Percentiles rank a stretch among this genome's conserved stretches.
These are phyloP conservation scores for Lagodon rhomboides DNA, from an alignment of 2,797 vertebrate genomes.

Conservation along the genomic window DNA sequence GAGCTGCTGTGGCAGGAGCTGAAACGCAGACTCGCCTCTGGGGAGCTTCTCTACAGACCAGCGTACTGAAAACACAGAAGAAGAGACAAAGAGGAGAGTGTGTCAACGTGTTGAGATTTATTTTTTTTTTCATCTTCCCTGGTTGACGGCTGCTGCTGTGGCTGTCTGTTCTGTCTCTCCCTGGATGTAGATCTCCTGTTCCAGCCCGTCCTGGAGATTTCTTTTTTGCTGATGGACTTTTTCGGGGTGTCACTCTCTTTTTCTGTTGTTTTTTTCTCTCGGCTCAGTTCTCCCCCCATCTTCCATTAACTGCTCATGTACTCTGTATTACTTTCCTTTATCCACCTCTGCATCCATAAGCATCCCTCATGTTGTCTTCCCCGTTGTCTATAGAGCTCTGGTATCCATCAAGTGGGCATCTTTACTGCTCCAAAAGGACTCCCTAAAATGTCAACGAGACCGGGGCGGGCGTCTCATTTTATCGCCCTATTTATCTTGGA, in stretches of 20 bases:
- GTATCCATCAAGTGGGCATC: slow-evolving; percentile 80
- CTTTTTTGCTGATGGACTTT: slow-evolving; percentile 37
- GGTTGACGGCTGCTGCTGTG: slow-evolving; percentile 52
- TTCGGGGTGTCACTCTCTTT: slow-evolving; percentile 36
- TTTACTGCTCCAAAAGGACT: slow-evolving; percentile 83
- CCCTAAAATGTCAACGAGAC: slow-evolving; percentile 81
- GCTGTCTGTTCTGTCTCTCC: slow-evolving; percentile 44
- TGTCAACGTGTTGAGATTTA: slow-evolving; percentile 30
- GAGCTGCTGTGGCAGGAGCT: slow-evolving; percentile 92
- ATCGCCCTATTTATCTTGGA: slow-evolving; percentile 74
- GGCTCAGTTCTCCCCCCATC: slow-evolving; percentile 12
- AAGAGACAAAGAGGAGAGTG: slow-evolving; percentile 35
- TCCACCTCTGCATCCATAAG: slow-evolving; percentile 45
- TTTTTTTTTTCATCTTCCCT: slow-evolving; percentile 21
- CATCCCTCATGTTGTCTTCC: slow-evolving; percentile 62
- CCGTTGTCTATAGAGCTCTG: slow-evolving; percentile 46
- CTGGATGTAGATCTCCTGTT: slow-evolving; percentile 32
- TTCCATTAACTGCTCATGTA: slow-evolving; percentile 16
- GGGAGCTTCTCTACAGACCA: slow-evolving; percentile 84
- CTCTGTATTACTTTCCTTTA: slow-evolving; percentile 17
- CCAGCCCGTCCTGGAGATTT: slow-evolving; percentile 34
- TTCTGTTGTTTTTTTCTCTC: slow-evolving; percentile 35
- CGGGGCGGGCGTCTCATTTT: slow-evolving; percentile 66
- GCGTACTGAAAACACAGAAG: slow-evolving; percentile 62
- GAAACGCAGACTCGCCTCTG: slow-evolving; percentile 82